Conservation (phyloP, 2,888 invertebrate genomes). For the Petrophora chlorosata region DNA sequence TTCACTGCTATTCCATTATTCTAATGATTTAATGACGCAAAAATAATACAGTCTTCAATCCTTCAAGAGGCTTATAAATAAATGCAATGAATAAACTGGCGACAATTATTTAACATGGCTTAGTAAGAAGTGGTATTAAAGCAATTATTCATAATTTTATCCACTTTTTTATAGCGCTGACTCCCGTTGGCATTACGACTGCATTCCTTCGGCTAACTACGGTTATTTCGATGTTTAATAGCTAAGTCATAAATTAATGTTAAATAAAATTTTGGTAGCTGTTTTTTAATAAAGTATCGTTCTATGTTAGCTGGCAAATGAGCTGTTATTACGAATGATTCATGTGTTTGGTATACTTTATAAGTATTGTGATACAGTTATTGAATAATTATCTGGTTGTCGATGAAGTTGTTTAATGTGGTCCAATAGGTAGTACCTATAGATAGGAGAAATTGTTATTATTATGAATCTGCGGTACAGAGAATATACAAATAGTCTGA, state of each 20-base stretch:
- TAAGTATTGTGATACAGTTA: too few relatives aligned
- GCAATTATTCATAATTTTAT: conserved; percentile 47
- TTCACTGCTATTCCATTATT: conserved; percentile 7
- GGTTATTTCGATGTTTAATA: conserved; percentile 40
- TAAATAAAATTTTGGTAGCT: too few relatives aligned
- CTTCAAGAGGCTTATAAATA: conserved; percentile 14
- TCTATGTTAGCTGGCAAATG: not conserved
- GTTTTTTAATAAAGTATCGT: conserved; percentile 3
- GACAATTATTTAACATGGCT: conserved; percentile 39
- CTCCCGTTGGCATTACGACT: conserved; percentile 20
- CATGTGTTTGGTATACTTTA: not conserved
- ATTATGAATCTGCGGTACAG: too few relatives aligned
- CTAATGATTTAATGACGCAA: conserved; percentile 24
- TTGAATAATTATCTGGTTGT: too few relatives aligned
- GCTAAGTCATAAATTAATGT: conserved; percentile 26
- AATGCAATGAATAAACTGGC: conserved; percentile 38
- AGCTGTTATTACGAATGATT: conserved; percentile 3
- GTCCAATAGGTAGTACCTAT: too few relatives aligned
- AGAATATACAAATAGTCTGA: too few relatives aligned
- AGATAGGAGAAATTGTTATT: too few relatives aligned
- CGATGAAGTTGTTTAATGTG: too few relatives aligned
- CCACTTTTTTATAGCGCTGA: conserved; percentile 39
- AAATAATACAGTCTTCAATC: not conserved
- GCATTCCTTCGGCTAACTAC: conserved; percentile 39
- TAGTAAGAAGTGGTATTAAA: conserved; percentile 35